Evolutionary conservation across 2,888 invertebrate genomes (phyloP), one percentile per base, ranked within the genome.

Genomic region (Pelosia muscerda): DNA sequence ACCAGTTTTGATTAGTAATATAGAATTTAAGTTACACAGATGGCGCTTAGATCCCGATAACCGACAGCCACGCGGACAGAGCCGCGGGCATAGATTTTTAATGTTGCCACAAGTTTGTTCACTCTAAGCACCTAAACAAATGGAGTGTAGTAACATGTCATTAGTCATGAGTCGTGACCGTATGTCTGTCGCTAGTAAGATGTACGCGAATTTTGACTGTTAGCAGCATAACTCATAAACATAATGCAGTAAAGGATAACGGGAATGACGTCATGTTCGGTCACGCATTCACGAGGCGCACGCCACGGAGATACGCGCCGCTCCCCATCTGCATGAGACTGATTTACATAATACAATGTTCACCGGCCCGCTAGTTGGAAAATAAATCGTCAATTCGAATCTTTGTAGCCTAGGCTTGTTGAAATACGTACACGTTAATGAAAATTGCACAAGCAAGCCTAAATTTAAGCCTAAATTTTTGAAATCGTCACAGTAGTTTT

Each of bases 271-370:
- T 55, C 31, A 68, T 53, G 42, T 42, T 56, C 25, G 31, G 53
- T 66, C 31, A 28, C 38, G 56, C 28, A 68, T 64, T 56, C 15
- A 55, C 49, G 56, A 56, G 53, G 25, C 31, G 34, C 68, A 74
- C 65, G 67, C 70, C 64, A 53, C 75, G 78, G 75, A 69, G 79
- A 78, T 75, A 79, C 80, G 77, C 78, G 68, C 64, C 67, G 68
- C 28, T 72, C 72, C 72, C 73, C 72, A 69, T 61, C 59, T 60
- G 69, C 66, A 75, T 73, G 65, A 71, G 65, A 76, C 56, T 65
- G 42, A 78, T 77, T 78, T 78, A 75, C 71, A 71, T 75, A 72
- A 65, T 68, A 34, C 54, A 69, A 11, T 57, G 66, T 56, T 61
- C 60, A 72, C 55, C 9, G 23, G 60, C 38, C 34, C 58, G 62